A percentile compares a stretch with the other conserved stretches of the same genome.
phyloP scores from a whole-genome alignment of 2,888 invertebrate genomes.

The Drosophila birchii region DNA sequence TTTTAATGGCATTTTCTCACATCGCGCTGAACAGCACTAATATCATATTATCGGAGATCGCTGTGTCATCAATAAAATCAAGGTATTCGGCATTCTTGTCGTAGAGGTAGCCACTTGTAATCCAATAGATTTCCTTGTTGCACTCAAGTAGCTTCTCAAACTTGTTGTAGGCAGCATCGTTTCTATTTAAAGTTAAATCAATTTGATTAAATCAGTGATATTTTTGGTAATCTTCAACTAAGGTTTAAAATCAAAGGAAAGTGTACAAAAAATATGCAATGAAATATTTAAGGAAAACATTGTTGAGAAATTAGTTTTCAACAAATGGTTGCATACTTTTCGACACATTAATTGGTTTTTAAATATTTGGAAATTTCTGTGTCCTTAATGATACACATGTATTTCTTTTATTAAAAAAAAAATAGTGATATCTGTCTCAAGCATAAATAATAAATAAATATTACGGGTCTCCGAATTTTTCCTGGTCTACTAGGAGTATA shows the following conservation, averaged over 20 bases:
- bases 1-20: slow-evolving; percentile 67
- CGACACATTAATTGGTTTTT: background rate
- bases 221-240: background rate
- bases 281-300: background rate
- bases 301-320: no score
- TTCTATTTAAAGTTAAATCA: slow-evolving; percentile 58
- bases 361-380: background rate
- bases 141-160: slow-evolving; percentile 82
- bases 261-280: background rate
- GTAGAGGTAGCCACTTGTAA: slow-evolving; percentile 83
- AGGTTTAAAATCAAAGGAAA: background rate
- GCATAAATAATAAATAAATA: background rate
- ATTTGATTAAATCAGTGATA: background rate
- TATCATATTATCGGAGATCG: slow-evolving; percentile 84
- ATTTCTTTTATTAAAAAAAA: no score
- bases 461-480: no score
- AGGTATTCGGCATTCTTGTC: slow-evolving; percentile 83
- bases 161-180: slow-evolving; percentile 81
- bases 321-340: background rate
- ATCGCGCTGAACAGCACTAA: slow-evolving; percentile 84
- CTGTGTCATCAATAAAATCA: slow-evolving; percentile 83
- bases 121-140: slow-evolving; percentile 83
- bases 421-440: background rate
- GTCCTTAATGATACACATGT: no score
- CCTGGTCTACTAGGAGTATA: background rate